Base-by-base conservation (phyloP, 2,888 invertebrate species). In the Papilio gigon region DNA sequence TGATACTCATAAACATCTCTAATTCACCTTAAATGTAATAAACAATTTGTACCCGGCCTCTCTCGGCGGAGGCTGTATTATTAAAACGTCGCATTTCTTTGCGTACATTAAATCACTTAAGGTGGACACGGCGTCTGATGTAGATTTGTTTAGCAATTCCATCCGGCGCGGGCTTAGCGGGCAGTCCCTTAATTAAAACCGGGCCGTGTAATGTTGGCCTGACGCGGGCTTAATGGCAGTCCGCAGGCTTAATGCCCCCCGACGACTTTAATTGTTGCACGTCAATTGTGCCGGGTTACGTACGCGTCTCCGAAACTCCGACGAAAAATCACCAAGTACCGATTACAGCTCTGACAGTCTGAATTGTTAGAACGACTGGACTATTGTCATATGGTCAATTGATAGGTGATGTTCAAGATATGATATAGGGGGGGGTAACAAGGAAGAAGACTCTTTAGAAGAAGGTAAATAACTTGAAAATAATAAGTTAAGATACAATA, bases 51-150 rank as follows among this genome's bases (percentile, higher is more conserved):
- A 61, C 70, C 73, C 75, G 74, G 75, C 74, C 74, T 73, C 74
- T 74, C 75, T 70, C 11, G 71, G 70, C 71, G 68, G 74, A 74
- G 75, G 74, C 80, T 77, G 77, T 84, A 84, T 86, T 85, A 85
- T 86, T 87, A 82, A 86, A 87, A 84, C 84, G 84, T 84, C 81
- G 86, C 87, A 90, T 90, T 90, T 89, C 91, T 90, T 90, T 85
- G 86, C 89, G 89, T 87, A 90, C 88, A 90, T 91, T 92, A 92
- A 92, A 92, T 92, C 91, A 92, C 91, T 92, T 90, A 88, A 90
- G 91, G 91, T 92, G 91, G 91, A 92, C 91, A 90, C 88, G 88
- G 88, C 84, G 89, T 84, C 83, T 85, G 90, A 86, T 89, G 90
- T 87, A 87, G 90, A 91, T 92, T 92, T 92, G 91, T 90, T 92